Percentiles rank a stretch among this genome's conserved stretches.
phyloP scores from a whole-genome alignment of 2,888 invertebrate species.

The Parthenolecanium corni region DNA sequence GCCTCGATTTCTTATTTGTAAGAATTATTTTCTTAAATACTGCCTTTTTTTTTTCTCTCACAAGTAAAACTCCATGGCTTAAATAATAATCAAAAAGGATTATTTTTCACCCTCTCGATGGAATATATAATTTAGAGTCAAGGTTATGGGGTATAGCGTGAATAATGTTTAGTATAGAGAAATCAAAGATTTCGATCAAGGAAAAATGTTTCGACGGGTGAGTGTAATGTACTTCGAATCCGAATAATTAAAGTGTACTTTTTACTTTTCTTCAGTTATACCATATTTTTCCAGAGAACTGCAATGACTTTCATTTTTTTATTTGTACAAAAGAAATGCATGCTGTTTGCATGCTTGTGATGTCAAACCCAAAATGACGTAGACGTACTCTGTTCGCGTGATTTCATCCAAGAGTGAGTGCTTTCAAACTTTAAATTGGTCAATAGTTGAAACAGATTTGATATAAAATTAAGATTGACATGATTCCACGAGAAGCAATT shows the following conservation, averaged over 20 bases:
- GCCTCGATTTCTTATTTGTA: conserved; percentile 17
- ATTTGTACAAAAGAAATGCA: too few species aligned
- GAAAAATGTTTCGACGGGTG: conserved; percentile 14
- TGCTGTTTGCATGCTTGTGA: too few species aligned
- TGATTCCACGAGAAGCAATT: too few species aligned
- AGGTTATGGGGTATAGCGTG: conserved; percentile 7
- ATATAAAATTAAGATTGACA: too few species aligned
- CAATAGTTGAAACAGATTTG: too few species aligned
- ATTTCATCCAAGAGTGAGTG: too few species aligned
- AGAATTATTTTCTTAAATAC: conserved; percentile 20
- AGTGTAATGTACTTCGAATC: conserved; percentile 11
- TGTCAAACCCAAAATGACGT: too few species aligned
- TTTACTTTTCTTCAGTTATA: neutral
- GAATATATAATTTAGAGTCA: conserved; percentile 17
- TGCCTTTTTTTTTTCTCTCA: neutral
- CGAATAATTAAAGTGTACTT: conserved; percentile 3
- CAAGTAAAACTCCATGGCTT: neutral
- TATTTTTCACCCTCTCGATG: conserved; percentile 11
- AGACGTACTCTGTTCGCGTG: too few species aligned
- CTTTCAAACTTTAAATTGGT: too few species aligned
- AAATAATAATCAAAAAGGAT: conserved; percentile 5
- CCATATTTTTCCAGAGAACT: neutral
- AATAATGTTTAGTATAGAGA: conserved; percentile 13
- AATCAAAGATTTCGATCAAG: conserved; percentile 21
- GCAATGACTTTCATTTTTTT: conserved; percentile 5